Conservation (phyloP, 2,888 invertebrate species). For the Apamea monoglypha region DNA sequence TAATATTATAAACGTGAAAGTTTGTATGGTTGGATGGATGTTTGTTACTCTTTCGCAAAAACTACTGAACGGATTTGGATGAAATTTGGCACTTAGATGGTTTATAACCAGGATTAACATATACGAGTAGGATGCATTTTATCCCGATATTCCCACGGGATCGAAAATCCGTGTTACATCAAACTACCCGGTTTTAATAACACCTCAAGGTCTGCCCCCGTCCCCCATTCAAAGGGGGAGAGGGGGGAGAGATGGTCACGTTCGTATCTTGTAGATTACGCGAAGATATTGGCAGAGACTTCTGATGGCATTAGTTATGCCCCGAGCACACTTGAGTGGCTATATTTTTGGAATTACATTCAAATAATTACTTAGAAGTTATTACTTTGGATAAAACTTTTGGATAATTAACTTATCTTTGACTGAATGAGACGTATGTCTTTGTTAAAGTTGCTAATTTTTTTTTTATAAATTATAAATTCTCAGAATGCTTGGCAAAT, state of each 20-base stretch:
- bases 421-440: neutral
- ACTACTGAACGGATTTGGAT: no score
- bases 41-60: no score
- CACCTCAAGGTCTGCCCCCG: slow-evolving; percentile 5
- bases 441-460: neutral
- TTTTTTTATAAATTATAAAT: neutral
- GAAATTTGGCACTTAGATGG: no score
- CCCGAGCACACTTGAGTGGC: slow-evolving; percentile 34
- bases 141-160: no score
- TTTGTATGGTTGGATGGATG: no score
- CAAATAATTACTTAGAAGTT: slow-evolving; percentile 25
- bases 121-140: no score
- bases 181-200: slow-evolving; percentile 41
- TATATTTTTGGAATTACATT: slow-evolving; percentile 37
- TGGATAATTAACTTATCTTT: neutral
- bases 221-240: neutral
- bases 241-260: slow-evolving; percentile 51
- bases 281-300: slow-evolving; percentile 63
- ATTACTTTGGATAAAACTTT: slow-evolving; percentile 7
- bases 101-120: no score
- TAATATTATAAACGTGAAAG: no score
- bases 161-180: slow-evolving; percentile 4
- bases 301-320: slow-evolving; percentile 50
- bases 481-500: neutral
- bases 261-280: slow-evolving; percentile 59